A percentile compares a stretch with the other conserved stretches of the same genome.
Conservation (phyloP, 2,797 vertebrate species). For the Thunnus albacares region DNA sequence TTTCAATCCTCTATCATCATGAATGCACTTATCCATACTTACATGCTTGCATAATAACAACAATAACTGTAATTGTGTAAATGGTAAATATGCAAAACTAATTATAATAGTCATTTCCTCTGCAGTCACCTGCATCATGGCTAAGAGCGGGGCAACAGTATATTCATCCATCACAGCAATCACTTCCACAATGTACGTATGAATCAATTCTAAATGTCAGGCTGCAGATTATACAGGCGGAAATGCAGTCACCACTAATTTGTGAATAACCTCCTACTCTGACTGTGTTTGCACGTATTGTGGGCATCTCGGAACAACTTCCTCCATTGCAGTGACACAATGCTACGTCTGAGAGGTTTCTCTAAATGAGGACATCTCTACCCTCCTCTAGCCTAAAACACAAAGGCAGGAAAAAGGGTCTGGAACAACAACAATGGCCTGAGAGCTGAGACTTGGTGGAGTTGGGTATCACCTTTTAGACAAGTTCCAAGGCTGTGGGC, state of each 20-base stretch:
- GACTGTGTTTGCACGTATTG: conserved; percentile 7
- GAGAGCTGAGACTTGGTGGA: conserved; percentile 36
- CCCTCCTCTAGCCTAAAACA: conserved; percentile 26
- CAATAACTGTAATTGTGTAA: conserved; percentile 1
- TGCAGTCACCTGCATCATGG: conserved; percentile 35
- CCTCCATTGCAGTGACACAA: conserved; percentile 12
- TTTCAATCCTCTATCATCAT: background rate
- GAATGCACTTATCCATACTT: background rate
- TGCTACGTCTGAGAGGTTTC: conserved; percentile 12
- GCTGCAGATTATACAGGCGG: conserved; percentile 33
- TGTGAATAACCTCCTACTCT: conserved; percentile 39
- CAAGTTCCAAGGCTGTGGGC: conserved; percentile 41
- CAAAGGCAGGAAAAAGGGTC: conserved; percentile 26
- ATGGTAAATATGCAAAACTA: conserved; percentile 49
- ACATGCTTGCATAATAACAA: background rate
- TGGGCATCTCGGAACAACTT: conserved; percentile 24
- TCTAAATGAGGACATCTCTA: conserved; percentile 48
- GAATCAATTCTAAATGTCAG: conserved; percentile 53
- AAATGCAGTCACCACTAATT: conserved; percentile 26
- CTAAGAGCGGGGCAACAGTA: conserved; percentile 32
- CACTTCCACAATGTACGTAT: conserved; percentile 42
- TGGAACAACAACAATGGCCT: conserved; percentile 39
- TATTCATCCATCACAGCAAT: conserved; percentile 53
- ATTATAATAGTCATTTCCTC: conserved; percentile 53
- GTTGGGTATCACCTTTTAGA: conserved; percentile 53